phyloP scores from a whole-genome alignment of 2,797 vertebrate genomes.

The Acanthurus tractus region DNA sequence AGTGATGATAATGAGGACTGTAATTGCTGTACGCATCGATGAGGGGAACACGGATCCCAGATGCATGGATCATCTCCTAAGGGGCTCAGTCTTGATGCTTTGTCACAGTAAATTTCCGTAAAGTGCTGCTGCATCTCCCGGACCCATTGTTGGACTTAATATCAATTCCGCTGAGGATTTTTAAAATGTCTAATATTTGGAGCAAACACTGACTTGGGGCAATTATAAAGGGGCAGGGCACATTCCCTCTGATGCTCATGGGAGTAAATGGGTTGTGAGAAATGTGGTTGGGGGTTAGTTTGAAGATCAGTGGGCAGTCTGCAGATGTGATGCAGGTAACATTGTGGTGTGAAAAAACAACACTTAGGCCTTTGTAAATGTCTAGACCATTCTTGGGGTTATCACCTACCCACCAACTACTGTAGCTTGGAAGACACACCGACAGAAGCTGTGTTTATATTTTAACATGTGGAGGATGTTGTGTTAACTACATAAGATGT shows the following conservation, averaged over 20 bases:
- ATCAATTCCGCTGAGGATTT: conserved; percentile 44
- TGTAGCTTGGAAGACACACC: conserved; percentile 60
- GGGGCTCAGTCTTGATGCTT: conserved; percentile 69
- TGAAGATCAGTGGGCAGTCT: conserved; percentile 69
- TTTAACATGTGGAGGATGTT: conserved; percentile 31
- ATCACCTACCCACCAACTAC: conserved; percentile 82
- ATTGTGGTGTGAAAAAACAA: conserved; percentile 86
- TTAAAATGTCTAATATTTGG: conserved; percentile 52
- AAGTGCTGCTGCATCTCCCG: conserved; percentile 66
- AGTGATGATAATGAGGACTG: conserved; percentile 75
- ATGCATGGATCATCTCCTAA: conserved; percentile 64
- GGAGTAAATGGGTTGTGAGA: conserved; percentile 58
- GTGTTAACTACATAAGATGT: not conserved
- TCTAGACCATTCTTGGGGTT: conserved; percentile 78
- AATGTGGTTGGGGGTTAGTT: conserved; percentile 67
- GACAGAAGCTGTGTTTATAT: conserved; percentile 58
- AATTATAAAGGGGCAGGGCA: conserved; percentile 43
- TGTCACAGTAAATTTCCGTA: conserved; percentile 78
- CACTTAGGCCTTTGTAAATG: conserved; percentile 85
- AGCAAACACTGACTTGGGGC: conserved; percentile 54
- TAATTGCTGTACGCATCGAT: conserved; percentile 70
- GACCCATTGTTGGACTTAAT: conserved; percentile 69
- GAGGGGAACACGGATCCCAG: conserved; percentile 71
- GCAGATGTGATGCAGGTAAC: conserved; percentile 87
- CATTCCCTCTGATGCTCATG: conserved; percentile 43